These are phyloP conservation scores for Rhopalosiphum padi DNA, from an alignment of 1,140 invertebrate genomes.

Conservation along the genomic window DNA sequence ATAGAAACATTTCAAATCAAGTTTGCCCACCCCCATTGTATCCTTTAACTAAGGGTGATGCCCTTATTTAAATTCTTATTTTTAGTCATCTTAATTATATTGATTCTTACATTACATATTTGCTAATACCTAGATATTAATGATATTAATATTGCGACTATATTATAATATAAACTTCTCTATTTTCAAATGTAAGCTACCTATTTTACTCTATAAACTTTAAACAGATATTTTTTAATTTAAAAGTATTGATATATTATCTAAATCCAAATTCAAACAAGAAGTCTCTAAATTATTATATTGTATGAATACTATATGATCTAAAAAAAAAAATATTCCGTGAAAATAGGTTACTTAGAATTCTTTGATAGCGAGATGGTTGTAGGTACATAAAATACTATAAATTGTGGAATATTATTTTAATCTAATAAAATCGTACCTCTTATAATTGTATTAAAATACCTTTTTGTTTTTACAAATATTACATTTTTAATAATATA, in stretches of 20 bases:
- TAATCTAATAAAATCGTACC: background rate
- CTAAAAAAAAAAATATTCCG: no score
- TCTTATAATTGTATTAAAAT: background rate
- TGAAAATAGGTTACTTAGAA: background rate
- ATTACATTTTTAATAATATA: background rate
- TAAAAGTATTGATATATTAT: no score
- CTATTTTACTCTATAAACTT: no score
- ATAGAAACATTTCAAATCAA: background rate
- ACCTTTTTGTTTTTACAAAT: background rate
- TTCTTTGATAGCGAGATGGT: fast-evolving
- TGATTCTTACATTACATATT: background rate
- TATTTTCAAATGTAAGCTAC: no score
- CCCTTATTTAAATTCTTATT: background rate
- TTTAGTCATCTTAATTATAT: background rate
- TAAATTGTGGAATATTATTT: background rate
- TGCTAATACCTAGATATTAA: background rate
- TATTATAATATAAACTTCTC: no score
- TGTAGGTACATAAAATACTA: background rate
- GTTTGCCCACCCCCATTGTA: background rate
- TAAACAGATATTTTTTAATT: no score
- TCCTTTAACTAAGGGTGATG: no score
- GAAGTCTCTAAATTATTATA: no score
- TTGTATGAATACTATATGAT: no score
- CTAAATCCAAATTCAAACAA: no score
- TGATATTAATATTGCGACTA: no score